Evolutionary conservation across 2,113 vertebrate species (phyloP).

Genomic region (Salvelinus alpinus): DNA sequence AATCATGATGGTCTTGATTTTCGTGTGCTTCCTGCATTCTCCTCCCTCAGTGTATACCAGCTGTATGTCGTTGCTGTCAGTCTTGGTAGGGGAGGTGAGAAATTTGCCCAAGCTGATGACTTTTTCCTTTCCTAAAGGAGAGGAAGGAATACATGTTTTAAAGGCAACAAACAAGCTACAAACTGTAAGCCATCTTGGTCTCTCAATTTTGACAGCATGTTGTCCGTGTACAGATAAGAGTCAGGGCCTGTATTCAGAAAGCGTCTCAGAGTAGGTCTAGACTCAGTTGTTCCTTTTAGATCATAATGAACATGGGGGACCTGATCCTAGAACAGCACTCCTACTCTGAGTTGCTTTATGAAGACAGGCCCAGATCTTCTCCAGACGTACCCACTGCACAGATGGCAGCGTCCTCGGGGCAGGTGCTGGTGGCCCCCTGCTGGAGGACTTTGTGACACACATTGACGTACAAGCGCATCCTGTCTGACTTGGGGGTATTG

Average conservation of each 20-base stretch:
- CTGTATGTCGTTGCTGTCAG: conserved; percentile 78
- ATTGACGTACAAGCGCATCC: conserved; percentile 83
- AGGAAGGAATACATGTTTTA: neutral
- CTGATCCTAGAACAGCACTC: too few relatives aligned
- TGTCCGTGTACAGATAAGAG: too few relatives aligned
- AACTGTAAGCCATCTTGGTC: too few relatives aligned
- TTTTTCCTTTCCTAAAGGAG: conserved; percentile 72
- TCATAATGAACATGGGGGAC: too few relatives aligned
- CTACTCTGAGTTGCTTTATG: too few relatives aligned
- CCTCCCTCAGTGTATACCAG: conserved; percentile 86
- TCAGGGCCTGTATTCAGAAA: too few relatives aligned
- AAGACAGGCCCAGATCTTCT: neutral
- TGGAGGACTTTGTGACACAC: conserved; percentile 85
- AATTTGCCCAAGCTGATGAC: conserved; percentile 84
- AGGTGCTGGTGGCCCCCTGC: conserved; percentile 69
- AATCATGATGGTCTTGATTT: conserved; percentile 80
- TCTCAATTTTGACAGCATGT: too few relatives aligned
- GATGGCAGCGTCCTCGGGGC: conserved; percentile 79
- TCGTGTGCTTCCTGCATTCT: conserved; percentile 70
- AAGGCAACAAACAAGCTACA: too few relatives aligned
- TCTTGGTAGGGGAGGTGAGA: conserved; percentile 76
- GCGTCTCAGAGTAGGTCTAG: too few relatives aligned
- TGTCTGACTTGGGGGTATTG: conserved; percentile 59
- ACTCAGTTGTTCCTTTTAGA: too few relatives aligned
- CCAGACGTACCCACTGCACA: conserved; percentile 85